A percentile compares a stretch with the other conserved stretches of the same genome.
Evolutionary conservation across 2,888 invertebrate genomes (phyloP).

Genomic region (Eupelmus urozonus): DNA sequence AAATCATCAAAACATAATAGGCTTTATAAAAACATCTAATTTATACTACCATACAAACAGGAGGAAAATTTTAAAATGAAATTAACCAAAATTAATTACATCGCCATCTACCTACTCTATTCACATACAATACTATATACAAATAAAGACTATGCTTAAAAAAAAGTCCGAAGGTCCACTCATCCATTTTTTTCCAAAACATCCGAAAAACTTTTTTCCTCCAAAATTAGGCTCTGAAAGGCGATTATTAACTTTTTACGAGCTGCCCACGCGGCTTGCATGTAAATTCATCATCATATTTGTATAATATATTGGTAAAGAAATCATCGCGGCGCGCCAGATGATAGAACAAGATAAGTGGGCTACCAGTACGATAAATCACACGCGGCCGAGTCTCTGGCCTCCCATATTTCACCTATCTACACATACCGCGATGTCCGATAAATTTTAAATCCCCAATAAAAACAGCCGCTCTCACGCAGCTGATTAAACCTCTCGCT

Average conservation of each 20-base stretch:
- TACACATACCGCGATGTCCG: not conserved
- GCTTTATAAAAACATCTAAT: too few species aligned
- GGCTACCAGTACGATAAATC: slow-evolving; percentile 27
- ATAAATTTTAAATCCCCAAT: slow-evolving; percentile 7
- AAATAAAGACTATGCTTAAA: too few species aligned
- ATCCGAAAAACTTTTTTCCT: not conserved
- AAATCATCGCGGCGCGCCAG: not conserved
- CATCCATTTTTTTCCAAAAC: too few species aligned
- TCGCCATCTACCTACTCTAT: too few species aligned
- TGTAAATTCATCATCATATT: slow-evolving; percentile 15
- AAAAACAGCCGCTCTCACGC: not conserved
- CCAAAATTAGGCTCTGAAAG: not conserved
- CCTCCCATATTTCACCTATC: not conserved
- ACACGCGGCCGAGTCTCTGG: slow-evolving; percentile 2
- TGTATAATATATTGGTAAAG: not conserved
- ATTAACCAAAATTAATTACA: too few species aligned
- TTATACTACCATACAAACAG: too few species aligned
- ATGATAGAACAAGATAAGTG: slow-evolving; percentile 19
- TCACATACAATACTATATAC: too few species aligned
- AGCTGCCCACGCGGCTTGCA: too few species aligned
- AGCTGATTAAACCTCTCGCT: too few species aligned
- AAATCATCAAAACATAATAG: too few species aligned
- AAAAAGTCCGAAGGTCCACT: too few species aligned
- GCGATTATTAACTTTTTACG: not conserved
- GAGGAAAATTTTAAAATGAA: too few species aligned